Conservation (phyloP, 2,888 invertebrate genomes). For the Gandaritis pyraliata region DNA sequence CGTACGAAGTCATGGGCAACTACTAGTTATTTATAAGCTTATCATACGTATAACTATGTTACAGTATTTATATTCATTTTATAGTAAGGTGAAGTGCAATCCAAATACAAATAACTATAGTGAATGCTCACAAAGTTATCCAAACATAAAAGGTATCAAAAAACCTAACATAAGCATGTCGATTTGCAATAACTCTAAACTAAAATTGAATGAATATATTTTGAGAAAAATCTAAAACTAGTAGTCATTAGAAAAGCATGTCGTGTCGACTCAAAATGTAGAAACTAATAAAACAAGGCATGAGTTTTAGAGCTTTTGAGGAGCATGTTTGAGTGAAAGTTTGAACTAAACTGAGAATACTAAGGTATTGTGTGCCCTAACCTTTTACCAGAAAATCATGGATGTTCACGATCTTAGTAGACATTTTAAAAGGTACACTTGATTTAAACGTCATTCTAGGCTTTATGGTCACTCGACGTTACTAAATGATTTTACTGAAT, state of each 20-base stretch:
- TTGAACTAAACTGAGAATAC: slow-evolving; percentile 16
- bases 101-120: not conserved
- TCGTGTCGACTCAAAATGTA: too few species aligned
- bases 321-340: slow-evolving; percentile 53
- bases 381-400: slow-evolving; percentile 8
- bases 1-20: too few species aligned
- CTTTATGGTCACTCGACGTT: too few species aligned
- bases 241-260: slow-evolving; percentile 61
- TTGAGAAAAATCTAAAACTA: slow-evolving; percentile 12
- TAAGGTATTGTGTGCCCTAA: slow-evolving; percentile 19
- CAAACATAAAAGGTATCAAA: slow-evolving; percentile 23
- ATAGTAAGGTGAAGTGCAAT: slow-evolving; percentile 7
- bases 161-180: slow-evolving; percentile 43
- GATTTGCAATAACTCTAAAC: slow-evolving; percentile 37
- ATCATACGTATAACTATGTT: too few species aligned
- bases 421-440: too few species aligned
- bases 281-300: slow-evolving; percentile 57
- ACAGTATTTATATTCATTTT: slow-evolving; percentile 16
- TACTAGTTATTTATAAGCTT: too few species aligned
- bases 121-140: slow-evolving; percentile 3
- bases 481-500: too few species aligned
- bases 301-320: slow-evolving; percentile 59
- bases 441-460: too few species aligned
- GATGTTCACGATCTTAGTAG: slow-evolving; percentile 11
- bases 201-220: slow-evolving; percentile 24